phyloP scores from a whole-genome alignment of 2,888 invertebrate genomes.

The Trissolcus brochymenae region DNA sequence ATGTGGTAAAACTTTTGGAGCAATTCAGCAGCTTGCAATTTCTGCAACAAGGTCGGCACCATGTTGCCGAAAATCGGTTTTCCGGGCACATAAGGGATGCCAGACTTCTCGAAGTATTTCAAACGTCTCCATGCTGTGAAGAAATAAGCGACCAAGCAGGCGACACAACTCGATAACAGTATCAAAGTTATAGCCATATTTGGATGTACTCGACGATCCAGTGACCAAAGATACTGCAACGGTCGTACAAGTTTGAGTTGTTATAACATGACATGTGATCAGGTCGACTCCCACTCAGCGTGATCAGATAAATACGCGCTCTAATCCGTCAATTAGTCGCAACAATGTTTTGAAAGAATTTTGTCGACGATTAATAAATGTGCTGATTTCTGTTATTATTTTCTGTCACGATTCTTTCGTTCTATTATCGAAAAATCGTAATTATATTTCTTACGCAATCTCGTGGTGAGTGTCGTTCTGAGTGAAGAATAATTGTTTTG shows the following conservation, averaged over 20 bases:
- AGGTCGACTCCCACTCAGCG: too few species aligned
- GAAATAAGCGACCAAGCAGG: constrained; percentile 9
- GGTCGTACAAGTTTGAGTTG: background rate
- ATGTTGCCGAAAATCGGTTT: constrained; percentile 52
- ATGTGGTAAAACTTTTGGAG: constrained; percentile 53
- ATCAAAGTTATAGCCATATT: constrained; percentile 19
- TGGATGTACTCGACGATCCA: background rate
- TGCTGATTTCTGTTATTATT: too few species aligned
- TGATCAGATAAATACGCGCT: too few species aligned
- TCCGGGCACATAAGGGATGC: constrained; percentile 47
- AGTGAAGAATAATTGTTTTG: too few species aligned
- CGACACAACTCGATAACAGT: background rate
- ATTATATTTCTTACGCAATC: too few species aligned
- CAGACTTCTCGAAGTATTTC: constrained; percentile 18
- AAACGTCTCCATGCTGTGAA: constrained; percentile 19
- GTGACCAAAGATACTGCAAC: background rate
- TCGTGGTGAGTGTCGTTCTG: too few species aligned
- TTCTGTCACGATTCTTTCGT: too few species aligned
- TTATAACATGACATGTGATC: background rate
- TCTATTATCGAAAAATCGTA: too few species aligned
- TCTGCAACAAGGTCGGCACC: constrained; percentile 42
- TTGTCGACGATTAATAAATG: too few species aligned
- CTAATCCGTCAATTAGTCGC: too few species aligned
- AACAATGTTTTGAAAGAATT: too few species aligned
- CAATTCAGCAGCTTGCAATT: constrained; percentile 42